These are phyloP conservation scores for Megaleporinus macrocephalus DNA, from an alignment of 2,113 vertebrate species.

Conservation along the genomic window DNA sequence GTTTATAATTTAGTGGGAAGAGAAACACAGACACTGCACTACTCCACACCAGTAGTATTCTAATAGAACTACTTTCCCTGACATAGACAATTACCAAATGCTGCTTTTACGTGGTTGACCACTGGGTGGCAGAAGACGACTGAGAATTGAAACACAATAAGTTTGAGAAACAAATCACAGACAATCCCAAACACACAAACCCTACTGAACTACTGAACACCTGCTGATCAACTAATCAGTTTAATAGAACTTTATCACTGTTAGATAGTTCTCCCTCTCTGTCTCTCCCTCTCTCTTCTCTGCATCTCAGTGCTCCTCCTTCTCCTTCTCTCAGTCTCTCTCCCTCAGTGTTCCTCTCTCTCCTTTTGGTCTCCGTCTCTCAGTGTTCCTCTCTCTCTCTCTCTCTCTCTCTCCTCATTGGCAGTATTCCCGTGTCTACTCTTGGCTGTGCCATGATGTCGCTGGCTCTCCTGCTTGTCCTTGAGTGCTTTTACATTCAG, in stretches of 20 bases:
- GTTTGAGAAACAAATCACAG: not conserved
- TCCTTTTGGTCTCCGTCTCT: not conserved
- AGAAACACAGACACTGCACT: no score
- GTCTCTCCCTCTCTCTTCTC: no score
- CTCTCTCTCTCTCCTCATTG: not conserved
- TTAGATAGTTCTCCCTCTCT: not conserved
- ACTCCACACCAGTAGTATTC: no score
- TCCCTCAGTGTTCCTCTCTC: not conserved
- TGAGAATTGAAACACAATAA: not conserved
- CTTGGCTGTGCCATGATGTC: conserved; percentile 13
- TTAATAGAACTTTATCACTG: not conserved
- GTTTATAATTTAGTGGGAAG: no score
- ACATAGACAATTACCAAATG: no score
- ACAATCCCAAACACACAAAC: not conserved
- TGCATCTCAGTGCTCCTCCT: no score
- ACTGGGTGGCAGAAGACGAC: conserved; percentile 44
- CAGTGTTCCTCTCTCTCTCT: no score
- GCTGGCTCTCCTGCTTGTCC: conserved; percentile 25
- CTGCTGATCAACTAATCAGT: not conserved
- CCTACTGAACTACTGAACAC: not conserved
- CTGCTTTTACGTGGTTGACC: not conserved
- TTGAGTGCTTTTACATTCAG: conserved; percentile 18
- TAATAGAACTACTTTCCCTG: no score
- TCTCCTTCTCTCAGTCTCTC: no score
- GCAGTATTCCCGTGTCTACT: conserved; percentile 14